phyloP scores from a whole-genome alignment of 2,797 vertebrate species.

The Parauchenoglanis punctatus region DNA sequence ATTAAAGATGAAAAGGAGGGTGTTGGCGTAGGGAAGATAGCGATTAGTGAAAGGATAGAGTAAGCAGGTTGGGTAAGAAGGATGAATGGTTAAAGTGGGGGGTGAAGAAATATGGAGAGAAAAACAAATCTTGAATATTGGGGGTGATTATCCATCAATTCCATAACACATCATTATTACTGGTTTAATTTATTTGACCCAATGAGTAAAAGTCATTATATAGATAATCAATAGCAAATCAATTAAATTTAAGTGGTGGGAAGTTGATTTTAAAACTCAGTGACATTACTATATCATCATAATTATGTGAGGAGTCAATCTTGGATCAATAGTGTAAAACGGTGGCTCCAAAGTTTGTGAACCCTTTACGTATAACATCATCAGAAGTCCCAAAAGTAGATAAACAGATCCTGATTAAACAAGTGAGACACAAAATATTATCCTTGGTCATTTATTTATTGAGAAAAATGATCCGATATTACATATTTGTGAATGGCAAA shows the following conservation, averaged over 20 bases:
- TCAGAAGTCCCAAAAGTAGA: no score
- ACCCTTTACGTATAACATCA: no score
- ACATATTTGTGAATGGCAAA: no score
- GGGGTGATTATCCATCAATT: conserved; percentile 34
- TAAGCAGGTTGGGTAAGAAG: conserved; percentile 5
- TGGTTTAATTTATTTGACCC: neutral
- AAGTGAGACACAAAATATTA: no score
- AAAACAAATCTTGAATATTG: conserved; percentile 34
- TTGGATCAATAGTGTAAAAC: neutral
- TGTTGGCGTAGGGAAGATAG: conserved; percentile 7
- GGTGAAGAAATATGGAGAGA: conserved; percentile 37
- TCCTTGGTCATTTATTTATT: no score
- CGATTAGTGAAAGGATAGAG: neutral
- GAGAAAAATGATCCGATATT: no score
- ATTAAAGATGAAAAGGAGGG: conserved; percentile 12
- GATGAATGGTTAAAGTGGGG: conserved; percentile 20
- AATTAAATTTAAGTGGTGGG: conserved; percentile 17
- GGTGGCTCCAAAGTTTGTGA: no score
- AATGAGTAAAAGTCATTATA: neutral
- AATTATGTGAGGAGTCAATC: neutral
- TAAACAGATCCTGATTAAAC: no score
- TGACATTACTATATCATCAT: neutral
- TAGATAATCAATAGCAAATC: neutral
- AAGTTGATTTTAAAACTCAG: conserved; percentile 16
- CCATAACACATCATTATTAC: neutral